Evolutionary conservation across 2,888 invertebrate genomes (phyloP).

Genomic region (Cacoxenus indagator): DNA sequence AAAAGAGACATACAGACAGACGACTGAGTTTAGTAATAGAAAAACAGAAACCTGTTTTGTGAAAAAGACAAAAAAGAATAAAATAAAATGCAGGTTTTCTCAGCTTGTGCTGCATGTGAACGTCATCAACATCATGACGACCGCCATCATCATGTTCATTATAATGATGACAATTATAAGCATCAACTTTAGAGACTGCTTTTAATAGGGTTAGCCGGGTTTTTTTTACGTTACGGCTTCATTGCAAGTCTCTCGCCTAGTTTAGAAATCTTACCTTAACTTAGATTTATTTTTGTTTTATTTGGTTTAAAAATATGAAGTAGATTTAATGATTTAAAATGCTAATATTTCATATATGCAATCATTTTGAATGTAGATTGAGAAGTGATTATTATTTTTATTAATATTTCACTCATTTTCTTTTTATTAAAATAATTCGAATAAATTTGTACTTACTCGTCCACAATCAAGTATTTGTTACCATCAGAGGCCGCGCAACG

Average conservation of each 20-base stretch:
- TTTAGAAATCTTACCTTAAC: slow-evolving; percentile 45
- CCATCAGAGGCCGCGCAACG: slow-evolving; percentile 86
- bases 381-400: not conserved
- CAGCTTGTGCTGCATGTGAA: not conserved
- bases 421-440: not conserved
- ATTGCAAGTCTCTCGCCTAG: slow-evolving; percentile 27
- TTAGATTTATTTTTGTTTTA: slow-evolving; percentile 30
- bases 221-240: slow-evolving; percentile 26
- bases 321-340: slow-evolving; percentile 2
- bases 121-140: not conserved
- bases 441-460: slow-evolving; percentile 80
- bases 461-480: slow-evolving; percentile 89
- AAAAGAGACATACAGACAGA: slow-evolving; percentile 16
- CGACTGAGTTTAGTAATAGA: slow-evolving; percentile 25
- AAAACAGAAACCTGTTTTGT: slow-evolving; percentile 47
- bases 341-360: not conserved
- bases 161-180: not conserved
- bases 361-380: not conserved
- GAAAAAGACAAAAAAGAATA: slow-evolving; percentile 39
- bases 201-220: slow-evolving; percentile 54
- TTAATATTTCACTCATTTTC: not conserved
- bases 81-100: slow-evolving; percentile 35
- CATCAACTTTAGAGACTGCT: slow-evolving; percentile 32
- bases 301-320: slow-evolving; percentile 9
- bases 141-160: not conserved